Conservation (phyloP, 2,113 vertebrate species). For the Clarias batrachus region DNA sequence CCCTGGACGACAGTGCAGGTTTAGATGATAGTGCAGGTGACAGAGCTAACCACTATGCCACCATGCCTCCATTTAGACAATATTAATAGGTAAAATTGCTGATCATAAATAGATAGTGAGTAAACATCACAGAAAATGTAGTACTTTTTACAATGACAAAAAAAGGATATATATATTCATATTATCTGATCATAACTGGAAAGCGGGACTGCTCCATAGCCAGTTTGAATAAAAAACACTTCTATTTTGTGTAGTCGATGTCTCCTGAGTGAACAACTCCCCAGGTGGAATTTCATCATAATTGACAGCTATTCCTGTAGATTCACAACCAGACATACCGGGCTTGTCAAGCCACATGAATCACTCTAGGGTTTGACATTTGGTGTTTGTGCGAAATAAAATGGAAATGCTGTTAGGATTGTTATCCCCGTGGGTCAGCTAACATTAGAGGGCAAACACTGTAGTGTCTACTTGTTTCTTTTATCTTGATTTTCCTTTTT, state of each 20-base stretch:
- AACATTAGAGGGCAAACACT: constrained; percentile 28
- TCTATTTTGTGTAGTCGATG: constrained; percentile 35
- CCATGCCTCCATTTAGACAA: neutral
- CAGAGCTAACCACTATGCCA: too few species aligned
- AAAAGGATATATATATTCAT: neutral
- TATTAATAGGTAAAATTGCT: neutral
- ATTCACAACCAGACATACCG: constrained; percentile 64
- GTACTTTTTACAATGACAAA: neutral
- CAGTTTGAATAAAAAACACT: constrained; percentile 15
- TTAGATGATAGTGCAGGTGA: too few species aligned
- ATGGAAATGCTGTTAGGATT: constrained; percentile 30
- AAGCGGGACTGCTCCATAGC: constrained; percentile 34
- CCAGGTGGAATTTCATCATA: constrained; percentile 72
- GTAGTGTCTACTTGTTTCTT: constrained; percentile 14
- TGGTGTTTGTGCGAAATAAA: constrained; percentile 42
- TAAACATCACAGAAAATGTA: neutral
- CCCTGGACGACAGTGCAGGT: too few species aligned
- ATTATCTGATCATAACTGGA: neutral
- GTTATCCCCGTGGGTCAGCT: constrained; percentile 41
- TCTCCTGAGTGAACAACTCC: constrained; percentile 61
- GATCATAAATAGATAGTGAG: neutral
- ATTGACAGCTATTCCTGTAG: constrained; percentile 72
- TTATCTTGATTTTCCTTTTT: constrained; percentile 35
- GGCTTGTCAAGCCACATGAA: constrained; percentile 50
- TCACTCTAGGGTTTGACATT: constrained; percentile 50